Evolutionary conservation across 2,888 invertebrate species (phyloP), one percentile per base, ranked within the genome.

Genomic region (Erebia ligea): DNA sequence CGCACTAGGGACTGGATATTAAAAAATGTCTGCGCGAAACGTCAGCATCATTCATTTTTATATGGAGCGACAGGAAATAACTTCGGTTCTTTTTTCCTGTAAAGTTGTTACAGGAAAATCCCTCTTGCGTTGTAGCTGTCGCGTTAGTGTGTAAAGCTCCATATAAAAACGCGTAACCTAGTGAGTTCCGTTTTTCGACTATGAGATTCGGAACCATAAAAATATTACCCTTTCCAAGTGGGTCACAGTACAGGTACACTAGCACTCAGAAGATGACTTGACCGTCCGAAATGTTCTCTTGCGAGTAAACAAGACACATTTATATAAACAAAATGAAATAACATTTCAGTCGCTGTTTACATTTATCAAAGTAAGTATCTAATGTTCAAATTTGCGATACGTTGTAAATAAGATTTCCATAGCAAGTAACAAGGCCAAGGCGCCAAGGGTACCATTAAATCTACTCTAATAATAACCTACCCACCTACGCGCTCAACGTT

Each of bases 391-490:
- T 52, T 52, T 17, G 52, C 15, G 6, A 52, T 52, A 9, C 52
- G 52, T 52, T 52, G 1, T 17, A 17, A 52, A 52, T 52, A 52
- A 8, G n/a, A 52, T 52, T 52, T 52, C 52, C 17, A 50, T 50
- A 50, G 13, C 13, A 50, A 50, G 50, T n/a, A 17, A 17, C 52
- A 52, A 34, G 34, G 34, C 34, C 34, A 34, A 34, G 6, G 34
- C 34, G 34, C 5, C 34, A 5, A 52, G 52, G 52, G 9, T 52
- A 52, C 52, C 3, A 52, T 52, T 8, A 9, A 52, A 8, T 17
- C n/a, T 52, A 52, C n/a, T 17, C n/a, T 52, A 52, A n/a, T 2
- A 78, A 45, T 45, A 45, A 45, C 2, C 45, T 13, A 45, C 45
- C 45, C 13, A 13, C 45, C 45, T 45, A 13, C 45, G 45, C 13